Percentiles rank a stretch among this genome's conserved stretches.
These are phyloP conservation scores for Yasuhikotakia modesta DNA, from an alignment of 2,797 vertebrate genomes.

Conservation along the genomic window DNA sequence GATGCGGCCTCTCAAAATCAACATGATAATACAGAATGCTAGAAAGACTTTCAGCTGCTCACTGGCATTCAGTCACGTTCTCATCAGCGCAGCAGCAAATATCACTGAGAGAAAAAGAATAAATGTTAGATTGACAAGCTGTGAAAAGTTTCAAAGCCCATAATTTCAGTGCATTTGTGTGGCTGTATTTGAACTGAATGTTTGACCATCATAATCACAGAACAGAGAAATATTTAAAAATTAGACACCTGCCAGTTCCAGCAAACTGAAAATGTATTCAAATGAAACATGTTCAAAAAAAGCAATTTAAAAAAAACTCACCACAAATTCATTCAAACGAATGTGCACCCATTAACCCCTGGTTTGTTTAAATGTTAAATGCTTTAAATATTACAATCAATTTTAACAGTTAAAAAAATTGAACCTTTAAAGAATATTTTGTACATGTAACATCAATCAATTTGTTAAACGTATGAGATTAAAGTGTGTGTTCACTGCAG, in stretches of 20 bases:
- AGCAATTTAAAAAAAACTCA: constrained; percentile 46
- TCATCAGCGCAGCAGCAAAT: constrained; percentile 39
- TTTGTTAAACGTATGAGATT: background rate
- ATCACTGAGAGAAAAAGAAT: constrained; percentile 30
- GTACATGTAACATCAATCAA: background rate
- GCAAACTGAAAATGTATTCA: background rate
- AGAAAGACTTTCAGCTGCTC: constrained; percentile 17
- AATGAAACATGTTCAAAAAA: constrained; percentile 34
- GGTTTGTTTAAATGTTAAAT: constrained; percentile 17
- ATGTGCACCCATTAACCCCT: background rate
- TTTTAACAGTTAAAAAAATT: too few relatives aligned
- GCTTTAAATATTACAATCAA: background rate
- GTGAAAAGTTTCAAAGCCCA: constrained; percentile 36
- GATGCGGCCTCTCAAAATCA: constrained; percentile 18
- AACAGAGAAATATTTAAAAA: constrained; percentile 1
- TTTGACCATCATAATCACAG: background rate
- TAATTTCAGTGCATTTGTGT: constrained; percentile 31
- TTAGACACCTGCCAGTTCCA: background rate
- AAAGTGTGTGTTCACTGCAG: too few relatives aligned
- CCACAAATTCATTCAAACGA: background rate
- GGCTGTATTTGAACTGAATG: background rate
- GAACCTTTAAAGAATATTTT: background rate
- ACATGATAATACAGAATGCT: background rate
- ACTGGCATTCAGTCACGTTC: constrained; percentile 29
- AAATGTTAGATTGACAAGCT: background rate